Base-by-base conservation (phyloP, 2,797 vertebrate genomes). In the Clarias fuscus region DNA sequence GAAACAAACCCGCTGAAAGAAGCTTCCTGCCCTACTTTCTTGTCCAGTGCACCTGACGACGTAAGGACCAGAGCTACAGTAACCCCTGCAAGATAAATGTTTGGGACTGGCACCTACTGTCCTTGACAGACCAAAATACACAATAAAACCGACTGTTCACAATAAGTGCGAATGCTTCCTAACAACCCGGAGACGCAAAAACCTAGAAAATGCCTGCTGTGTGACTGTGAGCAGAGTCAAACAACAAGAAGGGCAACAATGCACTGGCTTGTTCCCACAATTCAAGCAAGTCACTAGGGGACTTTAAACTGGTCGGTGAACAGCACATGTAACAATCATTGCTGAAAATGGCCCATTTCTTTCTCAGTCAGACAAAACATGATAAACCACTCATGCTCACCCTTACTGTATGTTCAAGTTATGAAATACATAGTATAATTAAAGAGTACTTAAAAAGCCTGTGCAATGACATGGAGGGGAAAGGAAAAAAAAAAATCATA, bases 211-310 rank as follows among this genome's bases (percentile, higher is more conserved):
- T 61, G 27, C 33, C 56, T 14, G 0, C 81, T 81, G 33, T 77
- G 83, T 90, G 84, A 75, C 40, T 76, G 58, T 65, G 58, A 83
- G 68, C 17, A 56, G 58, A 59, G 71, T 30, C 77, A 64, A 58
- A 22, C 18, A 65, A 62, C 43, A 65, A 86, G 15, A 71, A 78
- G 33, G n/a, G 10, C 59, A 64, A 90, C 88, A 90, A 90, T 85
- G 80, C 65, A 83, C 53, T 37, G 30, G n/a, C 27, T 37, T 48
- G 82, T 90, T 92, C 89, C 88, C 90, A 91, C 89, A 89, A 89
- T 91, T 91, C 86, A 88, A 72, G 53, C 56, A 20, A 84, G 86
- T 84, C 88, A 81, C 88, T n/a, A 58, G 53, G 88, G 89, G 78
- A 79, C 48, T 37, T 30, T 89, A 90, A 89, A 89, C 76, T 64